Conservation (phyloP, 2,888 invertebrate genomes). For the Pterostichus madidus region DNA sequence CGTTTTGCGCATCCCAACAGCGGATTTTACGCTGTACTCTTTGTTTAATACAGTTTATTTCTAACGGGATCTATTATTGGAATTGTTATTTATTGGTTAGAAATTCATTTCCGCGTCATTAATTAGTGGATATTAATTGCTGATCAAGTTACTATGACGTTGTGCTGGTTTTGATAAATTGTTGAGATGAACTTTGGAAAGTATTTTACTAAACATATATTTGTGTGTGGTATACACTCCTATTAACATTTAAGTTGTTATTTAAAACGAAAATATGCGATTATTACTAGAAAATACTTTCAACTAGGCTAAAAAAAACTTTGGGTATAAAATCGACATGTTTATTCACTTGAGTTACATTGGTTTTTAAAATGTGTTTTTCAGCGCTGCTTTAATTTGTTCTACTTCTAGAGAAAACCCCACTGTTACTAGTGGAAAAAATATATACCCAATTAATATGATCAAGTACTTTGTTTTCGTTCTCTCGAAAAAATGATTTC, state of each 20-base stretch:
- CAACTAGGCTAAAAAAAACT: too few relatives aligned
- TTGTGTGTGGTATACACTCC: slow-evolving; percentile 17
- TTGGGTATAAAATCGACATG: too few relatives aligned
- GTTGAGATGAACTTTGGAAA: slow-evolving; percentile 26
- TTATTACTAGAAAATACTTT: too few relatives aligned
- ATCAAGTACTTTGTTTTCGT: too few relatives aligned
- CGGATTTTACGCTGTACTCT: neutral
- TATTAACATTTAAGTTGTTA: slow-evolving; percentile 17
- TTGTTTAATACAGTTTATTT: slow-evolving; percentile 52
- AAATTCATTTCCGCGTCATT: slow-evolving; percentile 51
- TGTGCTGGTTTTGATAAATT: slow-evolving; percentile 38
- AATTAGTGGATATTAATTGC: slow-evolving; percentile 51
- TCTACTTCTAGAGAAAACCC: too few relatives aligned
- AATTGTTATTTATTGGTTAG: slow-evolving; percentile 49
- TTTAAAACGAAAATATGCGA: neutral
- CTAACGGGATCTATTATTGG: slow-evolving; percentile 46
- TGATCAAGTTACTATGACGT: slow-evolving; percentile 34
- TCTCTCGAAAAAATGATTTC: too few relatives aligned
- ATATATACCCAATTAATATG: too few relatives aligned
- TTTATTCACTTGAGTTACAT: too few relatives aligned
- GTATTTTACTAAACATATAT: slow-evolving; percentile 28
- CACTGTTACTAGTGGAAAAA: too few relatives aligned
- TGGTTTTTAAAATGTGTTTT: too few relatives aligned
- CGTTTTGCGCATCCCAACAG: slow-evolving; percentile 20
- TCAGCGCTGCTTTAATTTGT: too few relatives aligned